phyloP scores from a whole-genome alignment of 2,888 invertebrate species.

The Seira sanloemensis region DNA sequence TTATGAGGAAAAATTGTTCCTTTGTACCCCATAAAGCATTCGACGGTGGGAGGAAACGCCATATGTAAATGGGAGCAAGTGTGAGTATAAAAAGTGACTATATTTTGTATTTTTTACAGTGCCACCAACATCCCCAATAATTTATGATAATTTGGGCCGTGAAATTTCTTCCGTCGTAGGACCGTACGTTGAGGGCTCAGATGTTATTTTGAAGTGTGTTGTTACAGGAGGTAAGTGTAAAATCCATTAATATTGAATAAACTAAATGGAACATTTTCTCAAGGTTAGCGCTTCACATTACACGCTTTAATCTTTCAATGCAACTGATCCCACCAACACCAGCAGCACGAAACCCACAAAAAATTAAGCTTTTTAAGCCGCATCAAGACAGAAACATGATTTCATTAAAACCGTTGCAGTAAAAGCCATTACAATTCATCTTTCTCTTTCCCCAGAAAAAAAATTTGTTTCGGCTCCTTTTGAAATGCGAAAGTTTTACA shows the following conservation, averaged over 20 bases:
- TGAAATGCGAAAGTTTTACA: not conserved
- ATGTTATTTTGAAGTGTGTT: conserved; percentile 88
- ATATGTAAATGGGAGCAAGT: not conserved
- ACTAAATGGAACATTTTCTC: not conserved
- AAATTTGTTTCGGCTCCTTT: conserved; percentile 2
- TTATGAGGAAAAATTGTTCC: not conserved
- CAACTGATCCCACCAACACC: not conserved
- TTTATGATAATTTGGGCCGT: conserved; percentile 88
- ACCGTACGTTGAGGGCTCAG: conserved; percentile 91
- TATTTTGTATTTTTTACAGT: conserved; percentile 79
- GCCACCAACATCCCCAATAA: conserved; percentile 86
- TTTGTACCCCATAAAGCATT: not conserved
- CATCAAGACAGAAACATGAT: conserved; percentile 31
- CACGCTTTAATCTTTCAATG: conserved; percentile 7
- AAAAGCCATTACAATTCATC: conserved; percentile 52
- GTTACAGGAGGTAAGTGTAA: conserved; percentile 88
- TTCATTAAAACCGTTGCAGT: conserved; percentile 50
- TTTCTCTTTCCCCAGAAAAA: conserved; percentile 20
- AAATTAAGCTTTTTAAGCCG: not conserved
- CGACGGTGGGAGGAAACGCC: not conserved
- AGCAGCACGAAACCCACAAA: not conserved
- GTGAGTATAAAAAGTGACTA: not conserved
- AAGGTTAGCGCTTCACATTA: not conserved
- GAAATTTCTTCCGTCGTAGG: conserved; percentile 88
- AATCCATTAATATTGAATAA: conserved; percentile 48